Base-by-base conservation (phyloP, 2,113 vertebrate species). In the Mastomys natalensis region DNA sequence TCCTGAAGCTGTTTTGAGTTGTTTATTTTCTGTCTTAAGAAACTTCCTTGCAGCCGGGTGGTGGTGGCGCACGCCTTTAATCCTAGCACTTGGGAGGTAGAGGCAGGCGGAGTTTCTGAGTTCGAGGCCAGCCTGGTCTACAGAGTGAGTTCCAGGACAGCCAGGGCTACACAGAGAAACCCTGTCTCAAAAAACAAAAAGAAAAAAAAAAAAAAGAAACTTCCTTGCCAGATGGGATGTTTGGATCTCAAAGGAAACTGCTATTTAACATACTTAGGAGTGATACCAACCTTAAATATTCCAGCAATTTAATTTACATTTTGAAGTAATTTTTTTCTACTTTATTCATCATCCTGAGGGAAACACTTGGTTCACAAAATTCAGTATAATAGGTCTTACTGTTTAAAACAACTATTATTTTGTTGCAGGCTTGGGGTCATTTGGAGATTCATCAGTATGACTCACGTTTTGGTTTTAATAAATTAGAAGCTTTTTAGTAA, bases 391-490 rank as follows among this genome's bases (percentile, higher is more conserved):
- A 81, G 51, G 29, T 34, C 45, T 78, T 78, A 51, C 26, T 37
- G 94, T 95, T n/a, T 45, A 51, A 73, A 94, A 91, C 40, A 89
- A 51, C n/a, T 68, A 0, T 40, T 82, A 12, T 88, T 93, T 88
- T 73, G 72, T 73, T 73, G n/a, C n/a, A 40, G n/a, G n/a, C 43
- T 40, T 73, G n/a, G 72, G 72, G 21, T 43, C n/a, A 24, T 73
- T 11, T 21, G 19, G 72, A 73, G 72, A 73, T 22, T 73, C n/a
- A 73, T 40, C n/a, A 43, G 19, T 73, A 40, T 73, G 72, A 43
- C 19, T 73, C 72, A 43, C 43, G 21, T 43, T 43, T 73, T 73
- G n/a, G 72, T 40, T 73, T 73, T 73, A 43, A 21, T 73, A 73
- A 43, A 73, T 21, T 73, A 40, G n/a, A 73, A n/a, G 7, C 72